Conservation (phyloP, 2,888 invertebrate species). For the Imbricaverruca yamaguchii region DNA sequence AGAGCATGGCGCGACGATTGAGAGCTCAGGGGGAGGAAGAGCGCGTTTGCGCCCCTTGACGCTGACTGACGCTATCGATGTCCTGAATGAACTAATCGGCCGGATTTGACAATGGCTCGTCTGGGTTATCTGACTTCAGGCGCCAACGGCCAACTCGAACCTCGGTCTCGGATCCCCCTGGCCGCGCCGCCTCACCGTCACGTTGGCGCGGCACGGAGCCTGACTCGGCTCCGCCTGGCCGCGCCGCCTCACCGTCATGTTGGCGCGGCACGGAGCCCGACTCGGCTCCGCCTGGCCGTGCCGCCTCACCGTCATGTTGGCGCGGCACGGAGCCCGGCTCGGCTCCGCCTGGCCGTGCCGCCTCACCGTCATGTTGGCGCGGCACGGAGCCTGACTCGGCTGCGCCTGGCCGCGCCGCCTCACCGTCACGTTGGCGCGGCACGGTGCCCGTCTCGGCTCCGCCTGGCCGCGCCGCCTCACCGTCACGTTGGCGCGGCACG, state of each 20-base stretch:
- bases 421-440: not conserved
- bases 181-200: not conserved
- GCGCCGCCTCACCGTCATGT: not conserved
- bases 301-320: too few species aligned
- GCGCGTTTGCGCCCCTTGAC: not conserved
- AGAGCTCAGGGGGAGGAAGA: too few species aligned
- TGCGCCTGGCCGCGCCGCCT: not conserved
- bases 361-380: too few species aligned
- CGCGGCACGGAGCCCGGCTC: too few species aligned
- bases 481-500: too few species aligned
- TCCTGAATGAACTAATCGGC: conserved; percentile 5
- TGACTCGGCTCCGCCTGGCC: not conserved
- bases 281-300: too few species aligned
- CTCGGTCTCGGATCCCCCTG: not conserved
- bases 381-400: too few species aligned
- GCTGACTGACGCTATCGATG: conserved; percentile 7
- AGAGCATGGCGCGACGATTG: too few species aligned
- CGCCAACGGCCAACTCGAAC: not conserved
- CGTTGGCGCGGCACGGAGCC: not conserved
- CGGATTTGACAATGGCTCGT: conserved; percentile 1
- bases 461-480: too few species aligned
- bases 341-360: too few species aligned
- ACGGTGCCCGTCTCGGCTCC: too few species aligned
- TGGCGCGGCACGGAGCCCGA: too few species aligned
- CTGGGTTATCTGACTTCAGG: not conserved